Base-by-base conservation (phyloP, 2,888 invertebrate species). In the Mythimna ferrago region DNA sequence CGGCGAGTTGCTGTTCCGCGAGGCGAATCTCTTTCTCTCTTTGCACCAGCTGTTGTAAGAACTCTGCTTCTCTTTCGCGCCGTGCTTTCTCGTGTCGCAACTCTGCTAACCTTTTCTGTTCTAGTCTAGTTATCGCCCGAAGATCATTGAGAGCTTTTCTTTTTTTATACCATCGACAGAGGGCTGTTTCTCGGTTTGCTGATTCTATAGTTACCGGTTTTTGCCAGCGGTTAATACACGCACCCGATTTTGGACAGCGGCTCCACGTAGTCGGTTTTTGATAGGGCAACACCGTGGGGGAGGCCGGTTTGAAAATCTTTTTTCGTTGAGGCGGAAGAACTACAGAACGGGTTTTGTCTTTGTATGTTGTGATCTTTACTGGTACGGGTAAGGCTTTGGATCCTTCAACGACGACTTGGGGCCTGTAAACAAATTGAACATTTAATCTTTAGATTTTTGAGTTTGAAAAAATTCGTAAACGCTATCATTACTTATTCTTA, bases 321-420 rank as follows among this genome's bases (percentile, higher is more conserved):
- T 56, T 69, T 51, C 11, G 14, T 19, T 11, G 38, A n/a, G 69
- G 21, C 0, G 11, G 56, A 35, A 62, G 61, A 62, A 70, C 69
- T 51, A 21, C 69, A 26, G 32, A 65, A 11, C 72, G 64, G 7
- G 66, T 68, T 60, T 60, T 74, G 44, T 79, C 74, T 54, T 80
- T 84, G 81, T 86, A 87, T 7, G 82, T 83, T 3, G 83, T 84
- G 68, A 91, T 82, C 26, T 83, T 82, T 63, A 91, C 70, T 4
- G 92, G 89, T 5, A 88, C 69, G 19, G 89, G 79, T 6, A 90
- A 76, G 14, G 76, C 81, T 14, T 68, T 84, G 62, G 89, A 86
- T 44, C 89, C 83, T 66, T 89, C 89, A 66, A 90, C 70, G 69
- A 76, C 81, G 4, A 89, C 74, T 66, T 74, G 82, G 3, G 91